These are phyloP conservation scores for Cheumatopsyche charites DNA, from an alignment of 1,140 invertebrate species.

Conservation along the genomic window DNA sequence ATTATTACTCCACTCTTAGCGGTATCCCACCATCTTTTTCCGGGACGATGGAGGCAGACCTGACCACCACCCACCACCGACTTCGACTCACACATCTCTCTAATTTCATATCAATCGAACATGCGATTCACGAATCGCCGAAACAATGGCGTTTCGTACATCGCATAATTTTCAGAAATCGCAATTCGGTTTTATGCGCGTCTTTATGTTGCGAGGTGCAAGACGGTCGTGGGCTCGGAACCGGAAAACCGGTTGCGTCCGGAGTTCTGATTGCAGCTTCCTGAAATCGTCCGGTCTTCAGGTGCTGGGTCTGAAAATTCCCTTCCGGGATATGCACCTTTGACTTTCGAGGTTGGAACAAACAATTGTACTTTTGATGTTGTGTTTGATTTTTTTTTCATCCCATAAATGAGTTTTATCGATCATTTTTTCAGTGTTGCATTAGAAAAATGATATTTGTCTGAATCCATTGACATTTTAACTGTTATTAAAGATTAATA, in stretches of 20 bases:
- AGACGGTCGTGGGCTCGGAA: neutral
- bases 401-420: no score
- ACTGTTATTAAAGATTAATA: no score
- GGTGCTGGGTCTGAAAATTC: no score
- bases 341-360: no score
- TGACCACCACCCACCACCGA: neutral
- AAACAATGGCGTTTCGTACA: conserved; percentile 3
- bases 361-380: no score
- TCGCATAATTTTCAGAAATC: no score
- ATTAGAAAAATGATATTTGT: no score
- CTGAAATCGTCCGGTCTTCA: conserved; percentile 32
- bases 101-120: neutral
- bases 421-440: no score
- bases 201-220: conserved; percentile 8
- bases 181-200: neutral
- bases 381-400: no score
- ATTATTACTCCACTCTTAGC: conserved; percentile 48
- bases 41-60: conserved; percentile 24
- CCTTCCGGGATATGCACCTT: no score
- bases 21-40: conserved; percentile 35
- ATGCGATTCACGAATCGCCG: neutral
- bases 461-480: no score
- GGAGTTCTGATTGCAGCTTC: conserved; percentile 41
- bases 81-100: no score
- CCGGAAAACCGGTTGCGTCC: conserved; percentile 37